These are phyloP conservation scores for Bufo gargarizans DNA, from an alignment of 2,113 vertebrate species.

Conservation along the genomic window DNA sequence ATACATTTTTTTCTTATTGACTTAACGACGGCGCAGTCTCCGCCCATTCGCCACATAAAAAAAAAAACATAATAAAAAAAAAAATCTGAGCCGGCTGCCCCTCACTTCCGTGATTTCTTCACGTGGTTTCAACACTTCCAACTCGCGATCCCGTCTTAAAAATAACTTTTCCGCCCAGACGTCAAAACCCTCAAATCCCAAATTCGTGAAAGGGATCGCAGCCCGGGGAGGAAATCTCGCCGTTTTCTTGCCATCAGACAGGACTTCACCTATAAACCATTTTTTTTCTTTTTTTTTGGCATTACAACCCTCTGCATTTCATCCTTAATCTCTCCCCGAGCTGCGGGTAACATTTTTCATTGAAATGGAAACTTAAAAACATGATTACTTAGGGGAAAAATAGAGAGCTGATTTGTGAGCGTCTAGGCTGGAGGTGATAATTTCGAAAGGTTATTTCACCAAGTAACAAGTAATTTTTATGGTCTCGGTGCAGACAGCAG, in stretches of 20 bases:
- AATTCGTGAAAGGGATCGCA: conserved; percentile 26
- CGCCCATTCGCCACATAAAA: conserved; percentile 13
- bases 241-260: conserved; percentile 40
- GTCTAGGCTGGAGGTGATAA: conserved; percentile 65
- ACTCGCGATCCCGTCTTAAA: conserved; percentile 38
- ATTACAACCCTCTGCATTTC: conserved; percentile 34
- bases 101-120: conserved; percentile 2
- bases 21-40: not conserved
- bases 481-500: conserved; percentile 64
- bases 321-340: conserved; percentile 60
- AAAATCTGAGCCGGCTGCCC: conserved; percentile 11
- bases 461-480: conserved; percentile 67
- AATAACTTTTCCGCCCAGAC: conserved; percentile 52
- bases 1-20: not conserved
- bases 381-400: conserved; percentile 60
- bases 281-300: conserved; percentile 4
- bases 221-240: conserved; percentile 35
- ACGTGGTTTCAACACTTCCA: conserved; percentile 54
- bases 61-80: not conserved
- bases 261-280: conserved; percentile 45
- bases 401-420: conserved; percentile 59
- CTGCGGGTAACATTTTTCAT: conserved; percentile 42
- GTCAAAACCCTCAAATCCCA: conserved; percentile 48
- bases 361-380: conserved; percentile 64
- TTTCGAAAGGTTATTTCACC: conserved; percentile 64